Conservation (phyloP, 1,140 invertebrate species). For the Cyclargus thomasi region DNA sequence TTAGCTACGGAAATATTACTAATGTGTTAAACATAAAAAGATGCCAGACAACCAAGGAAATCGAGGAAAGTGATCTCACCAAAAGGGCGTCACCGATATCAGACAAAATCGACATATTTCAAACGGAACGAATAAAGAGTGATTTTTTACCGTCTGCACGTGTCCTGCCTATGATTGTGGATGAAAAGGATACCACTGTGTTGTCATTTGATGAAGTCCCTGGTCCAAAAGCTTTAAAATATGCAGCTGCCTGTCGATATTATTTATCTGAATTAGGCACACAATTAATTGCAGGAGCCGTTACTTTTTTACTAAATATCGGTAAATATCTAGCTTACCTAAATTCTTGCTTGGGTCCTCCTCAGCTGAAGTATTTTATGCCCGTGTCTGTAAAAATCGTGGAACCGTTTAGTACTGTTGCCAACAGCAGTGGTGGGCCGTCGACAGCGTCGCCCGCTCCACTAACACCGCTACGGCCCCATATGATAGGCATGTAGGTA, state of each 20-base stretch:
- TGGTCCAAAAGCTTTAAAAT: slow-evolving; percentile 76
- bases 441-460: too few relatives aligned
- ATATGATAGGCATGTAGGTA: too few relatives aligned
- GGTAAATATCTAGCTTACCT: slow-evolving; percentile 34
- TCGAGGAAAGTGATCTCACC: neutral
- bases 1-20: neutral
- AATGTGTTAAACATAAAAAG: neutral
- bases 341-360: too few relatives aligned
- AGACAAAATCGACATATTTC: neutral
- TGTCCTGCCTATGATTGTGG: slow-evolving; percentile 47
- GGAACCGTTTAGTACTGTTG: too few relatives aligned
- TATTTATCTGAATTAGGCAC: slow-evolving; percentile 78
- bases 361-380: too few relatives aligned
- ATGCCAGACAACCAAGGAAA: neutral
- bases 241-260: slow-evolving; percentile 76
- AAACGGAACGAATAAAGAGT: slow-evolving; percentile 26
- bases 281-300: slow-evolving; percentile 76
- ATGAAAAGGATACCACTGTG: slow-evolving; percentile 46
- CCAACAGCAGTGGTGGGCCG: too few relatives aligned
- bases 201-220: slow-evolving; percentile 78
- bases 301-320: slow-evolving; percentile 76
- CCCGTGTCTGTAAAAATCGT: too few relatives aligned
- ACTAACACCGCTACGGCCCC: too few relatives aligned
- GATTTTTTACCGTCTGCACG: slow-evolving; percentile 45
- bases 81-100: neutral